Conservation (phyloP, 2,797 vertebrate species). For the Pangasius sanitwongsei region DNA sequence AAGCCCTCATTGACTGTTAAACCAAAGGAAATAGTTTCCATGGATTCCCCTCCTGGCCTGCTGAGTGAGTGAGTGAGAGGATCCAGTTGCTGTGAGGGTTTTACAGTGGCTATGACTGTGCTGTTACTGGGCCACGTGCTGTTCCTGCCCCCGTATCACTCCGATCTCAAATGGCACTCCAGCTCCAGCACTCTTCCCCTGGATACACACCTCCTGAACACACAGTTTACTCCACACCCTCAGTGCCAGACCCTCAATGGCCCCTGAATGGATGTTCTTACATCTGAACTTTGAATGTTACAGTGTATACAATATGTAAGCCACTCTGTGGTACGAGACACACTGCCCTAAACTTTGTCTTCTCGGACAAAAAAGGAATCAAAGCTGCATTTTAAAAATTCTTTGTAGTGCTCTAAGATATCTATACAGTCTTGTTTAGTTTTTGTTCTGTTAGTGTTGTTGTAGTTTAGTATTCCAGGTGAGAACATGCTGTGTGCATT, state of each 20-base stretch:
- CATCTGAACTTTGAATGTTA: neutral
- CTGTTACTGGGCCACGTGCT: conserved; percentile 31
- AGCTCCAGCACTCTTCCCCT: neutral
- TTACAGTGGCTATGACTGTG: conserved; percentile 17
- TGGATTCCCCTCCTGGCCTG: conserved; percentile 33
- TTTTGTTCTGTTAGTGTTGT: neutral
- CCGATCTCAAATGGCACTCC: conserved; percentile 36
- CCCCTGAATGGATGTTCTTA: conserved; percentile 12
- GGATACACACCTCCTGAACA: conserved; percentile 28
- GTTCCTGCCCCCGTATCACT: conserved; percentile 43
- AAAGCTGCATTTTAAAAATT: neutral
- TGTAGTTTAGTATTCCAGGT: neutral
- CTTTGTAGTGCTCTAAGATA: neutral
- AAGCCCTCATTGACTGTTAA: conserved; percentile 27
- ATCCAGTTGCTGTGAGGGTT: conserved; percentile 29
- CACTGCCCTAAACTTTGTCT: neutral
- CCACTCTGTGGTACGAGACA: neutral
- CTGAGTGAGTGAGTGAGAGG: conserved; percentile 5
- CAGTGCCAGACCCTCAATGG: neutral
- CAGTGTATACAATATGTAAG: neutral
- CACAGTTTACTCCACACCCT: neutral
- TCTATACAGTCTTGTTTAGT: neutral
- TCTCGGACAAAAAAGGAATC: neutral
- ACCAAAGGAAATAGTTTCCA: conserved; percentile 43
- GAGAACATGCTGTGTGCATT: neutral